phyloP scores from a whole-genome alignment of 2,888 invertebrate genomes.

The Dolichomitus sp. region DNA sequence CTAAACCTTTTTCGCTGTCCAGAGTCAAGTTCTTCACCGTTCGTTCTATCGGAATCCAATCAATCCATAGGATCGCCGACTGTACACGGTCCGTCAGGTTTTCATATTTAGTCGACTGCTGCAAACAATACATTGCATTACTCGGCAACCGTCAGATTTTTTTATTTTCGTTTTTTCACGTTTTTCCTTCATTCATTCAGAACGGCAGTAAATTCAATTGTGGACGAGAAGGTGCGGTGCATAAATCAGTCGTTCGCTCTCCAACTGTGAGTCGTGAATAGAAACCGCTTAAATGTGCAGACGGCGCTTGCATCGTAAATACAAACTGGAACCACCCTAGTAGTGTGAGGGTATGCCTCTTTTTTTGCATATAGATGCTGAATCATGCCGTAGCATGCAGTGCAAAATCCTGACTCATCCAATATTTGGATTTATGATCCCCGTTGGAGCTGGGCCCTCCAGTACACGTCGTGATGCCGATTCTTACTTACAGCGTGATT shows the following conservation, averaged over 20 bases:
- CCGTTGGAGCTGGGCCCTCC: not conserved
- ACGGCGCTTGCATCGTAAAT: constrained; percentile 11
- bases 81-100: not conserved
- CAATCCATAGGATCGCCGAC: not conserved
- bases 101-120: not conserved
- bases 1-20: too few species aligned
- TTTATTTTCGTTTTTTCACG: not conserved
- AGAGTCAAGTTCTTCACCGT: not conserved
- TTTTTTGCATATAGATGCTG: constrained; percentile 9
- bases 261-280: not conserved
- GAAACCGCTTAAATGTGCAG: constrained; percentile 1
- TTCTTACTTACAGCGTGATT: constrained; percentile 13
- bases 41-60: not conserved
- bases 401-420: not conserved
- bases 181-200: not conserved
- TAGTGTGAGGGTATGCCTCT: not conserved
- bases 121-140: not conserved
- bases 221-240: not conserved
- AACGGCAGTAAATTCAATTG: not conserved
- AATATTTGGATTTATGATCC: constrained; percentile 27
- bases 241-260: constrained; percentile 19
- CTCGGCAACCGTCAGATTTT: not conserved
- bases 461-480: not conserved
- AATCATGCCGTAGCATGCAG: constrained; percentile 8
- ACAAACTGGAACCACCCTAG: not conserved